Base-by-base conservation (phyloP, 2,797 vertebrate genomes). In the Octomys mimax region DNA sequence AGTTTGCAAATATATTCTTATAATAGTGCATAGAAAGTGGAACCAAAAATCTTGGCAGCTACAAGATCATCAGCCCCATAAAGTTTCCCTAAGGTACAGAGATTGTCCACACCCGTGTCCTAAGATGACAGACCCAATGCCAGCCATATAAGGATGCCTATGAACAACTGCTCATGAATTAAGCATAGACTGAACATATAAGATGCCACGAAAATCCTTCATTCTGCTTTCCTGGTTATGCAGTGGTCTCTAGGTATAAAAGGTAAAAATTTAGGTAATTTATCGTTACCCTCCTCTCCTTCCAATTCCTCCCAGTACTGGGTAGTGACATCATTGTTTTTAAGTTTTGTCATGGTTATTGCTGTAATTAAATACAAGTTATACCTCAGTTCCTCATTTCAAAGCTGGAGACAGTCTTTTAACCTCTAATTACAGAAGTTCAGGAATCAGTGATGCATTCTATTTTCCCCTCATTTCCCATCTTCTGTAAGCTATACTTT, bases 1-100 rank as follows among this genome's bases (percentile, higher is more conserved):
- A 78, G 61, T 91, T 94, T 91, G 78, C 84, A 95, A 87, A 96
- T 66, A 92, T 64, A 46, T 89, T 82, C 75, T 95, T 57, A 12
- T 70, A 84, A 86, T 1, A 59, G 57, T 78, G 33, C 6, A 82
- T 59, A 36, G 42, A 91, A 88, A 90, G 70, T 36, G 33, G 18
- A 89, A 90, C 28, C 26, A 70, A 71, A 70, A 95, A 89, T 11
- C 26, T 42, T 36, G 46, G 22, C 26, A 31, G 2, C 42, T 71
- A 3, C 52, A 89, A 89, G 73, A 87, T 62, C 12, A 54, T 79
- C 36, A 49, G 62, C 26, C 39, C 70, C 24, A 68, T 49, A 61
- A 90, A 22, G 11, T 81, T 14, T 89, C 64, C 73, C 73, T 85
- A 91, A 70, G 18, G 70, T 87, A 79, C 26, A 79, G 42, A 92